Evolutionary conservation across 2,888 invertebrate genomes (phyloP), one percentile per base, ranked within the genome.

Genomic region (Electrophaes corylata): DNA sequence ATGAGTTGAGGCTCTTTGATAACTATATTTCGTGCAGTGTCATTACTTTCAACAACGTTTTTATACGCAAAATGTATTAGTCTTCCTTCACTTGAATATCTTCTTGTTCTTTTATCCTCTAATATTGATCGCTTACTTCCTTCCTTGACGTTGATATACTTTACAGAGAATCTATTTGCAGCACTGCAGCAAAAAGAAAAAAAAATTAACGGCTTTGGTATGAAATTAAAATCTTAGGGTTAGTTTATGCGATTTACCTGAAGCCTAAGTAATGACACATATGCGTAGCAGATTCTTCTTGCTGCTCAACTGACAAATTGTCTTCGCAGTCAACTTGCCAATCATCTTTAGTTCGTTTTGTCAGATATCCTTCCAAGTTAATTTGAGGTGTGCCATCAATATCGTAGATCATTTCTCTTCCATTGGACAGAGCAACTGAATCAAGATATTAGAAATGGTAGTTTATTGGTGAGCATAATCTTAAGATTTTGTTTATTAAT

Each of bases 211-310:
- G 16, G 8, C 2, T 8, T 16, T 4, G 2, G 10, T 29, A 29
- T 29, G 26, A 29, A 10, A 8, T 16, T 10, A 2, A 37, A 37
- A 37, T n/a, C n/a, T n/a, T n/a, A 16, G 16, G 8, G 14, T 0
- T 8, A 16, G 12, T 14, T 0, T 0, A 23, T 23, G n/a, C 11
- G 12, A 4, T n/a, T 49, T 77, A 94, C 94, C 92, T 92, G 69
- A 95, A 96, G 52, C 96, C 96, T 51, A 96, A 88, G 67, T 94
- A 92, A 6, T 81, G 88, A 72, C 96, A 96, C 43, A 94, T 92
- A 56, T 94, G 92, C 19, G 81, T 79, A 0, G 94, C 94, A 8
- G 92, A 88, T 64, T 81, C 68, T 57, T 91, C 87, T 64, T 92
- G 89, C 66, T 90, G 80, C 46, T 85, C 78, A 33, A 84, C 75